Base-by-base conservation (phyloP, 1,140 invertebrate genomes). In the Vollenhovia emeryi region DNA sequence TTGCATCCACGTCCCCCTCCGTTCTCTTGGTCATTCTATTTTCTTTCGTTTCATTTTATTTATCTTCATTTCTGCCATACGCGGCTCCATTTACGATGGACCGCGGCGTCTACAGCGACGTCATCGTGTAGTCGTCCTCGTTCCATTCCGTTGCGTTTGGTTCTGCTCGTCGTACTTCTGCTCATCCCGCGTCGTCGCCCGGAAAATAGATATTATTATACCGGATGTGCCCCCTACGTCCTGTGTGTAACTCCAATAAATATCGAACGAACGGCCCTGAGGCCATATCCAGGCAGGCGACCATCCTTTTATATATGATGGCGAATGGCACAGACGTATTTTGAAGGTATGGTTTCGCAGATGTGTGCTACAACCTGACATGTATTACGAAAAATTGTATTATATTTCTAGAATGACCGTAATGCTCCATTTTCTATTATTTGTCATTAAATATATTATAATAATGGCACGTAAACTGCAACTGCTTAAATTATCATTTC, bases 151-250 rank as follows among this genome's bases (percentile, higher is more conserved):
- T 90, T 89, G 88, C 78, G 87, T 84, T 87, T 82, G 76, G 60
- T 83, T 79, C 55, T 78, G 84, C 69, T 85, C 86, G 71, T 87
- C 48, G 69, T 87, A 50, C 84, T 86, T 84, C 88, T 83, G 86
- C 87, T 92, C 89, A 92, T 92, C 91, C 88, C 84, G 87, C 92
- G 80, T 92, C 85, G 88, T 84, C 87, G 85, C 74, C 87, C 87
- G 91, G 91, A 93, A 93, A 93, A 93, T 92, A 91, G 90, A 91
- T 92, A 92, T 93, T 92, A 91, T 92, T 93, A 91, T 90, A 93
- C 87, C 88, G 91, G 90, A 90, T 87, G 85, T 76, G 76, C 59
- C 43, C 55, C 55, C 73, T 57, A 62, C 80, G 79, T 90, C 78
- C 79, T 80, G 50, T 60, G 40, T 88, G 91, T 90, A 91, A 87